Evolutionary conservation across 2,113 vertebrate genomes (phyloP), one percentile per base, ranked within the genome.

Genomic region (Chloroceryle aenea): DNA sequence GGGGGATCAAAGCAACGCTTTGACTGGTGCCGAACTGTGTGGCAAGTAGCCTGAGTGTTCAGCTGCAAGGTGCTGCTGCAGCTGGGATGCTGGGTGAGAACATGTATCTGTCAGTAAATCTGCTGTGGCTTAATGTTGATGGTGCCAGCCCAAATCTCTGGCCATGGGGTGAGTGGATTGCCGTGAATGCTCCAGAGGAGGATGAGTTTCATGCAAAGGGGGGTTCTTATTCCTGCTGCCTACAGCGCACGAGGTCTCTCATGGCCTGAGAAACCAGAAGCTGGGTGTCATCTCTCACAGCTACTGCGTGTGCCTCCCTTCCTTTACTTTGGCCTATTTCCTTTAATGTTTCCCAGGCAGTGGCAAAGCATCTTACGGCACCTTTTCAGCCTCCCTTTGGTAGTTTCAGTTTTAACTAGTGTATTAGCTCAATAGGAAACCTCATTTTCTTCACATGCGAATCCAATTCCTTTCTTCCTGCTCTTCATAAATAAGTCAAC

Each of bases 401-500:
- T 77, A 68, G 36, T 79, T 87, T 63, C 48, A 45, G 7, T 61
- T 89, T 95, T 52, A 92, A 55, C 47, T 67, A 55, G n/a, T 10
- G 13, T 74, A 50, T 63, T 69, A 88, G 38, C 18, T 61, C 59
- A 86, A 83, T 77, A 55, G 45, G 66, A 85, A 89, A 30, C 23
- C 47, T 59, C 47, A 32, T 72, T 85, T 91, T 91, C 20, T 76
- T 91, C 34, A 52, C 48, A 66, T 18, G 47, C 15, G 3, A 89
- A n/a, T 88, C 71, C 22, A n/a, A 26, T 93, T 83, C 73, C 67
- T 89, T 58, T 87, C 50, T 85, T 90, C 36, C 29, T 67, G 84
- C 42, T 26, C 83, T 86, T 92, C 93, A 96, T 93, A 88, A 96
- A 97, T 96, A 94, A 96, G 48, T 95, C 83, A 92, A 87, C 74